A percentile compares a stretch with the other conserved stretches of the same genome.
Evolutionary conservation across 2,888 invertebrate species (phyloP).

Genomic region (Chymomyza caudatula): DNA sequence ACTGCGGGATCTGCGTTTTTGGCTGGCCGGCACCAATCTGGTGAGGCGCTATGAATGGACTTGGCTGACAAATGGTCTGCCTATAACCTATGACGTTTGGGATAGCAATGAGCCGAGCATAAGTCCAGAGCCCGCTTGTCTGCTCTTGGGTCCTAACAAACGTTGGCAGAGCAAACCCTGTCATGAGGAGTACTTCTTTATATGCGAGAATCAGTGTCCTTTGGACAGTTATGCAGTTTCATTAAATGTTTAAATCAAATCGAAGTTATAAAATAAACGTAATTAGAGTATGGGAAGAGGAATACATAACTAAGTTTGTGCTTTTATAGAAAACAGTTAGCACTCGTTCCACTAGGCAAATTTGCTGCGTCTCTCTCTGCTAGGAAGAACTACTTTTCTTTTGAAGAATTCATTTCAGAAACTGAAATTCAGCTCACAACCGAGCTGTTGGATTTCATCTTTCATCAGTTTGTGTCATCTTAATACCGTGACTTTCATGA

Average conservation of each 20-base stretch:
- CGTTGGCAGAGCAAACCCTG: conserved; percentile 48
- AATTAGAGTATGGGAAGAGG: conserved; percentile 6
- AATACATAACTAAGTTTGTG: no score
- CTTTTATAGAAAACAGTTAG: no score
- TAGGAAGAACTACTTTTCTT: no score
- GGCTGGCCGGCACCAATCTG: conserved; percentile 51
- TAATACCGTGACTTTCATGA: no score
- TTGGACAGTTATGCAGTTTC: conserved; percentile 4
- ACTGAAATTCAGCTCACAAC: no score
- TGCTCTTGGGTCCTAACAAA: conserved; percentile 27
- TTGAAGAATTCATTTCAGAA: no score
- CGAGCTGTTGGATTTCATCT: no score
- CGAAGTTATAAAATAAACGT: neutral
- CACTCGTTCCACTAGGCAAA: no score
- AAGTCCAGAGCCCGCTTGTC: conserved; percentile 20
- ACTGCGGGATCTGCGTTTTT: conserved; percentile 32
- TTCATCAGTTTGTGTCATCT: no score
- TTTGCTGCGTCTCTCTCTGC: no score
- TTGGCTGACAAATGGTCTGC: conserved; percentile 39
- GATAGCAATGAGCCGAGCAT: conserved; percentile 24
- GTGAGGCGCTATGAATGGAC: conserved; percentile 27
- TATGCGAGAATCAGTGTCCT: conserved; percentile 42
- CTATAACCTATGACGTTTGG: conserved; percentile 46
- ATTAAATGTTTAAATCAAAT: neutral
- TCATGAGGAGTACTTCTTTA: conserved; percentile 30